A percentile compares a stretch with the other conserved stretches of the same genome.
Conservation (phyloP, 2,113 vertebrate species). For the Dipodomys stephensi region DNA sequence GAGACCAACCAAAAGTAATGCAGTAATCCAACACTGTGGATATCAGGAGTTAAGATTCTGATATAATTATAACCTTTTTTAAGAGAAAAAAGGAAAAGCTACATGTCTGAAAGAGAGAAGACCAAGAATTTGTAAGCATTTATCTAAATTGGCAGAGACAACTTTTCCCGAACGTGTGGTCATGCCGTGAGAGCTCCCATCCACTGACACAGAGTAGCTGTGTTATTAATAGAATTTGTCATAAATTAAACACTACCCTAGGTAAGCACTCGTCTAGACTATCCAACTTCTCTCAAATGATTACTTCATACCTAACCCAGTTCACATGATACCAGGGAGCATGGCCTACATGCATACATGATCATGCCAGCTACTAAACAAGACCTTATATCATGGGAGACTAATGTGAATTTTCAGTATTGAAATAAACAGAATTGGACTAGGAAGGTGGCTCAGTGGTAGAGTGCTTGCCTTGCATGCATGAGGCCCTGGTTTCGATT, state of each 20-base stretch:
- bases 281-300: background rate
- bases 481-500: too few relatives aligned
- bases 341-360: background rate
- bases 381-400: background rate
- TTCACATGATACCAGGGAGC: background rate
- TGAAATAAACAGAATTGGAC: background rate
- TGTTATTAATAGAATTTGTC: background rate
- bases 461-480: too few relatives aligned
- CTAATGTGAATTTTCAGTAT: background rate
- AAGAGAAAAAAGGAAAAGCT: background rate
- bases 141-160: background rate
- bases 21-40: background rate
- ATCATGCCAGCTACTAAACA: too few relatives aligned
- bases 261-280: background rate
- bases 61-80: background rate
- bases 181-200: background rate
- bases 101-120: background rate
- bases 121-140: background rate
- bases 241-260: background rate
- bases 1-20: background rate
- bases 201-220: background rate
- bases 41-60: background rate
- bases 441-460: too few relatives aligned
- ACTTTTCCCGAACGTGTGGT: background rate
- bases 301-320: background rate